These are phyloP conservation scores for Selenia dentaria DNA, from an alignment of 2,888 invertebrate species.

Conservation along the genomic window DNA sequence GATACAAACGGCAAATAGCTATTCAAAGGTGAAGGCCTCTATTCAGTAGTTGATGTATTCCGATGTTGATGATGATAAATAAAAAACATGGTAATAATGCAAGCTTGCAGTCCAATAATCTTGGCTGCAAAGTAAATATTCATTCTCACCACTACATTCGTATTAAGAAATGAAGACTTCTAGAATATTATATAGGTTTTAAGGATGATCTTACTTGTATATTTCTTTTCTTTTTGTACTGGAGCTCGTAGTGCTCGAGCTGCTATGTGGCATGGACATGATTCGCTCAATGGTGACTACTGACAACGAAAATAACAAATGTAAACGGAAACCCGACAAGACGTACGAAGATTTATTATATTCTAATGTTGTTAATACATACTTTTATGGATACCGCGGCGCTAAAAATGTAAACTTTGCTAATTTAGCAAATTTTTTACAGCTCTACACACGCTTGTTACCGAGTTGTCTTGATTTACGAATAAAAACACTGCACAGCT, in stretches of 20 bases:
- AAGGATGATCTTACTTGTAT: constrained; percentile 76
- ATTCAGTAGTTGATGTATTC: too few relatives aligned
- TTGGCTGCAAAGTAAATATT: too few relatives aligned
- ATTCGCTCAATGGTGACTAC: constrained; percentile 26
- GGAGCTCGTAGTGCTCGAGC: constrained; percentile 76
- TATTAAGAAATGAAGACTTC: too few relatives aligned
- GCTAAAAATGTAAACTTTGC: constrained; percentile 2
- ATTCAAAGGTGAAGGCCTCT: too few relatives aligned
- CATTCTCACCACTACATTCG: too few relatives aligned
- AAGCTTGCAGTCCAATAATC: too few relatives aligned
- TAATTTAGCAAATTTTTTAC: not conserved
- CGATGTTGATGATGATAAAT: too few relatives aligned
- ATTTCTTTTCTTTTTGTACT: constrained; percentile 82
- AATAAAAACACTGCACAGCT: not conserved
- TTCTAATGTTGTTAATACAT: not conserved
- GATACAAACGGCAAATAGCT: too few relatives aligned
- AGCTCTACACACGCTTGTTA: not conserved
- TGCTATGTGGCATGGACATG: constrained; percentile 82
- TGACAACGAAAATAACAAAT: constrained; percentile 6
- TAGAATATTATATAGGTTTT: too few relatives aligned
- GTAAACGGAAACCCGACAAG: not conserved
- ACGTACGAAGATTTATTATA: not conserved
- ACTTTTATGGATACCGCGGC: constrained; percentile 2
- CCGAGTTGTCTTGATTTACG: too few relatives aligned
- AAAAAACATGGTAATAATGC: too few relatives aligned